Evolutionary conservation across 2,888 invertebrate genomes (phyloP), one percentile per base, ranked within the genome.

Genomic region (Cheilosia impressa): DNA sequence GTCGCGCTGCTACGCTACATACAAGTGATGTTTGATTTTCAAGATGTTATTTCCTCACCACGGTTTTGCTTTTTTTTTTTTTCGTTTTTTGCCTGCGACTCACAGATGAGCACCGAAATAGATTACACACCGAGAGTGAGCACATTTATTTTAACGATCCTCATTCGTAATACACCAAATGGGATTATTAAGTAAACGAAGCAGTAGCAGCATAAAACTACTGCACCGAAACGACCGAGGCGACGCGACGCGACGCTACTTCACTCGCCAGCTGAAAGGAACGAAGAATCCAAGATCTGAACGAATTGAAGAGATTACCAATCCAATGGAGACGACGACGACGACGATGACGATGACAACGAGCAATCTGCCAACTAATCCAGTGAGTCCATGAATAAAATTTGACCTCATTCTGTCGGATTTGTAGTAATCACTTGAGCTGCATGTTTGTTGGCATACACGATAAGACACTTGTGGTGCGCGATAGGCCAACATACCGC

Each of bases 101-200:
- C 19, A n/a, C 34, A 50, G 55, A 58, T 53, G 27, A 45, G 41
- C 43, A 66, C 52, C 81, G 77, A 85, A 85, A 81, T 72, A 81
- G 81, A 85, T 81, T 81, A 76, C 65, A 81, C 81, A 62, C 76
- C 81, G n/a, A 66, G 71, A 81, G 85, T 85, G 81, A 85, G 81
- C 85, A 85, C 76, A 85, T 85, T 85, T 85, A 85, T 85, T 85
- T 85, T 85, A 85, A 85, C 85, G 85, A 85, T 71, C 52, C 76
- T 68, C 81, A 77, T 81, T 85, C 81, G 85, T 85, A 85, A 85
- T 85, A 72, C 72, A 81, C 76, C 76, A 76, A 85, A 85, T 85
- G 85, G 85, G 81, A 81, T 85, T 85, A 85, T 85, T 85, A 85
- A 77, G 85, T 77, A 75, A 77, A 60, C 60, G 15, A 60, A 45